Conservation (phyloP, 2,113 vertebrate genomes). For the Thunnus thynnus region DNA sequence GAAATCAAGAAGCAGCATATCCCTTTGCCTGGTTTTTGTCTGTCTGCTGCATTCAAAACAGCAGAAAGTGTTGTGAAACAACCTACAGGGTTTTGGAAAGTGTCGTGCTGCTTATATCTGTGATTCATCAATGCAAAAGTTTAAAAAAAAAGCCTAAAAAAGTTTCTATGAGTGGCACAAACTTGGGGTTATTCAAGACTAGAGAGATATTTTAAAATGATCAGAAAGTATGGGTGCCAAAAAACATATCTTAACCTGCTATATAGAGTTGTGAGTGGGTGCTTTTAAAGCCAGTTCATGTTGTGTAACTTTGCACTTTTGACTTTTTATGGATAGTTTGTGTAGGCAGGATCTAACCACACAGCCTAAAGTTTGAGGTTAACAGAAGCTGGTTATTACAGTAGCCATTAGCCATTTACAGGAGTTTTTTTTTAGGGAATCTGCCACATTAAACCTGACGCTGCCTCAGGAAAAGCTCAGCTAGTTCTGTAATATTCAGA, state of each 20-base stretch:
- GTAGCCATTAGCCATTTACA: not conserved
- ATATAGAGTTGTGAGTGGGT: constrained; percentile 13
- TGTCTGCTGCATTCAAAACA: not conserved
- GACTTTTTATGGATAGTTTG: constrained; percentile 32
- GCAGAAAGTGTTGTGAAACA: not conserved
- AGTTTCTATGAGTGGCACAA: not conserved
- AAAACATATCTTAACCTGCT: not conserved
- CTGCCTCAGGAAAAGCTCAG: not conserved
- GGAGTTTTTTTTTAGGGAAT: not conserved
- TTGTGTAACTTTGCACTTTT: constrained; percentile 44
- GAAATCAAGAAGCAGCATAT: not conserved
- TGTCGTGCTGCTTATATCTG: not conserved
- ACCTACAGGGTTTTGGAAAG: not conserved
- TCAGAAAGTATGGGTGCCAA: not conserved
- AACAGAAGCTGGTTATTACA: constrained; percentile 11
- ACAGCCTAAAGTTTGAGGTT: constrained; percentile 35
- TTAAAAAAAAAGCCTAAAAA: not conserved
- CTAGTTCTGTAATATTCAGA: not conserved
- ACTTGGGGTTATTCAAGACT: not conserved
- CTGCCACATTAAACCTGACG: not conserved
- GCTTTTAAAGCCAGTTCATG: constrained; percentile 18
- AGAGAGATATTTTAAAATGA: not conserved
- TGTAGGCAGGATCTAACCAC: constrained; percentile 30
- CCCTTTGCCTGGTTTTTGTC: not conserved
- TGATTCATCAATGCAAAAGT: not conserved